Evolutionary conservation across 1,140 invertebrate species (phyloP).

Genomic region (Meteorus sp.): DNA sequence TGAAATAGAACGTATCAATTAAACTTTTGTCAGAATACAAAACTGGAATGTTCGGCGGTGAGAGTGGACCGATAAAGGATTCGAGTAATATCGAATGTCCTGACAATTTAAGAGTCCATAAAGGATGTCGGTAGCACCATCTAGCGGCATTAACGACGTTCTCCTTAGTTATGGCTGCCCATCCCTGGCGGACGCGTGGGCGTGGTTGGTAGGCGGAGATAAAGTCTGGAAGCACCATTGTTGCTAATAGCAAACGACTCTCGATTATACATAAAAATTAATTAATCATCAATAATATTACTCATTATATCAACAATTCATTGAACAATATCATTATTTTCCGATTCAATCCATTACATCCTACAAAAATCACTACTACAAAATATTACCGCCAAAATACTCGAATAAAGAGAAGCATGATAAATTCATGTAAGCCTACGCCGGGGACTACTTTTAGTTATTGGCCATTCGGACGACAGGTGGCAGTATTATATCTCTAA

Average conservation of each 20-base stretch:
- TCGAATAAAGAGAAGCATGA: neutral
- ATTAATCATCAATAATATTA: neutral
- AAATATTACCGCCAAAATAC: slow-evolving; percentile 6
- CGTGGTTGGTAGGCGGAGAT: slow-evolving; percentile 41
- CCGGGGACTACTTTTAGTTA: slow-evolving; percentile 33
- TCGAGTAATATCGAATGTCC: slow-evolving; percentile 19
- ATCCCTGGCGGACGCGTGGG: slow-evolving; percentile 38
- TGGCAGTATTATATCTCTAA: slow-evolving; percentile 44
- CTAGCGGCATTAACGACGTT: slow-evolving; percentile 48
- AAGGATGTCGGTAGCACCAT: slow-evolving; percentile 47
- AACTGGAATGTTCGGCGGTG: slow-evolving; percentile 14
- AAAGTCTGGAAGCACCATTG: slow-evolving; percentile 23
- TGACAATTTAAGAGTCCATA: slow-evolving; percentile 13
- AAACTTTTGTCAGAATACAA: slow-evolving; percentile 23
- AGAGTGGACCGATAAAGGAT: slow-evolving; percentile 22
- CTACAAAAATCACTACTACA: too few species aligned
- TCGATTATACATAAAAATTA: slow-evolving; percentile 16
- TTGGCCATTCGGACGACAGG: slow-evolving; percentile 36
- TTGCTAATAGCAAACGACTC: neutral
- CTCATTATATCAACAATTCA: neutral
- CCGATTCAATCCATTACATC: too few species aligned
- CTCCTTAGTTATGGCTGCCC: slow-evolving; percentile 57
- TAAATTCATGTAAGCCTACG: slow-evolving; percentile 36
- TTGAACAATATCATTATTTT: neutral
- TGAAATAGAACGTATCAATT: slow-evolving; percentile 28